Percentiles rank a stretch among this genome's conserved stretches.
Evolutionary conservation across 2,113 vertebrate genomes (phyloP).

Genomic region (Pangasianodon gigas): DNA sequence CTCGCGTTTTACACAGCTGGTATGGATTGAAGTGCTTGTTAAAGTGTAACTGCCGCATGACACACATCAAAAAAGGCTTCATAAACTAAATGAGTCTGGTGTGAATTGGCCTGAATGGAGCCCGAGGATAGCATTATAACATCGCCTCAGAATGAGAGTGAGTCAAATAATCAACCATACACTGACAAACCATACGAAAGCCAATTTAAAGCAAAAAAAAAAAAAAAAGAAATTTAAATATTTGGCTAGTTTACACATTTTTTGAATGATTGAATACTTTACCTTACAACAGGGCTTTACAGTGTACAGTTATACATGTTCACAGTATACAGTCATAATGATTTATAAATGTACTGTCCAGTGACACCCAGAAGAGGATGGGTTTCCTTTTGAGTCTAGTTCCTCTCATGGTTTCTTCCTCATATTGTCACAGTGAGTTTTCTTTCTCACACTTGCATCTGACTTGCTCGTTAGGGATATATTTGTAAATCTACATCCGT

Average conservation of each 20-base stretch:
- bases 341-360: background rate
- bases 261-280: background rate
- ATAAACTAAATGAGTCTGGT: background rate
- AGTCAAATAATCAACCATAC: background rate
- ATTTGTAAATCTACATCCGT: background rate
- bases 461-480: background rate
- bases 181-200: background rate
- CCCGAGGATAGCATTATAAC: background rate
- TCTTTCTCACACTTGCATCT: background rate
- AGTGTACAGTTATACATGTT: background rate
- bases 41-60: background rate
- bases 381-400: background rate
- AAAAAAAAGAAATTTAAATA: no score
- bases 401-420: background rate
- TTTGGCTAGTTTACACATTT: background rate
- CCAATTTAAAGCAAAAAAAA: background rate
- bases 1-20: background rate
- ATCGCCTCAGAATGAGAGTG: background rate
- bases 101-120: background rate
- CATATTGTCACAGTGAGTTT: background rate
- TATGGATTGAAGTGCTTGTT: background rate
- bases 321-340: background rate
- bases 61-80: background rate
- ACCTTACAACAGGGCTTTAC: background rate
- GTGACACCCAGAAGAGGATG: background rate